Conservation (phyloP, 2,888 invertebrate species). For the Eupithecia centaureata region DNA sequence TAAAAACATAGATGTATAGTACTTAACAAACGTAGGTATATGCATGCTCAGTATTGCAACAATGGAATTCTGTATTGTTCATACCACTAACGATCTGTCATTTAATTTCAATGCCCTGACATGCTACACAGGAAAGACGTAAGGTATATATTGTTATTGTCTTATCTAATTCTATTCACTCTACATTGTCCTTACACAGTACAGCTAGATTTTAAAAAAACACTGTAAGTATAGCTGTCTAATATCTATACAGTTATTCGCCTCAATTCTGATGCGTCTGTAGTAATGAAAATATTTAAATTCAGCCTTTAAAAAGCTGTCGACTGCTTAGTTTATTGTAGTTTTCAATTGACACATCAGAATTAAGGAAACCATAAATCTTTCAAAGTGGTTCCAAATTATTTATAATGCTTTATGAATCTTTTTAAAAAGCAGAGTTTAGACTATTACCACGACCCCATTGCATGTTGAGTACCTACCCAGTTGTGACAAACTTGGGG, state of each 20-base stretch:
- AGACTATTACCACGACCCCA: slow-evolving; percentile 12
- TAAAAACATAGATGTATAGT: slow-evolving; percentile 18
- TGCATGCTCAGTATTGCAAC: slow-evolving; percentile 43
- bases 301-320: neutral
- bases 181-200: neutral
- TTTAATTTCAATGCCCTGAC: slow-evolving; percentile 40
- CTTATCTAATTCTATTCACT: neutral
- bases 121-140: slow-evolving; percentile 45
- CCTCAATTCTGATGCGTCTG: neutral
- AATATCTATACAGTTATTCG: neutral
- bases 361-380: neutral
- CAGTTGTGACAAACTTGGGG: slow-evolving; percentile 20
- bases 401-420: neutral
- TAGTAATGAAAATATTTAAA: neutral
- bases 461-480: slow-evolving; percentile 26
- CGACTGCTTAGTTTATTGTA: too few relatives aligned
- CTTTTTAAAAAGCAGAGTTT: neutral
- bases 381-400: neutral
- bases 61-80: slow-evolving; percentile 29
- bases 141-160: slow-evolving; percentile 36
- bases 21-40: slow-evolving; percentile 33
- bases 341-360: neutral
- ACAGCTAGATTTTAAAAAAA: neutral
- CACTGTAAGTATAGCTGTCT: neutral
- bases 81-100: slow-evolving; percentile 39